Evolutionary conservation across 2,888 invertebrate species (phyloP).

Genomic region (Drosophila phalerata): DNA sequence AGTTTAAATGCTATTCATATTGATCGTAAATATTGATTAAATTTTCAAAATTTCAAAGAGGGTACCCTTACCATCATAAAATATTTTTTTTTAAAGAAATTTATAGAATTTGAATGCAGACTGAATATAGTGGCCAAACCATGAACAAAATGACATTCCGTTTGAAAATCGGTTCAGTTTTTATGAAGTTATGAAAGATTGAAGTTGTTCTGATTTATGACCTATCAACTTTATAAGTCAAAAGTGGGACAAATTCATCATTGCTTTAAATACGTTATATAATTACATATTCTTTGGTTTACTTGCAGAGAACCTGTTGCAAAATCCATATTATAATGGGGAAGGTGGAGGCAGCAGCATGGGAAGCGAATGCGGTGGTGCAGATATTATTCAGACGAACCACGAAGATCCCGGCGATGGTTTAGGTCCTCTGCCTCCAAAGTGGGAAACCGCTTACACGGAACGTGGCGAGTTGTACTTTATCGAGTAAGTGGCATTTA

Average conservation of each 20-base stretch:
- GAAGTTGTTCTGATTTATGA: too few relatives aligned
- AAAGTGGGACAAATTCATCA: background rate
- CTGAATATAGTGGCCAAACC: too few relatives aligned
- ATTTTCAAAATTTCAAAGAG: too few relatives aligned
- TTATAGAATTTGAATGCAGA: too few relatives aligned
- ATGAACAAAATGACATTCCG: too few relatives aligned
- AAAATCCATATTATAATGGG: slow-evolving; percentile 77
- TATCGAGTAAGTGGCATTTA: slow-evolving; percentile 92
- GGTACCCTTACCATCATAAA: too few relatives aligned
- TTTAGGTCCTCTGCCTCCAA: slow-evolving; percentile 95
- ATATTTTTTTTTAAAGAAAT: too few relatives aligned
- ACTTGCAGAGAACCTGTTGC: slow-evolving; percentile 77
- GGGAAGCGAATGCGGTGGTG: slow-evolving; percentile 71
- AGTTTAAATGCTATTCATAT: background rate
- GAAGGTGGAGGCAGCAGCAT: slow-evolving; percentile 72
- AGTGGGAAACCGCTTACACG: slow-evolving; percentile 99
- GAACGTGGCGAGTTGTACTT: slow-evolving; percentile 99
- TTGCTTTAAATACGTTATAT: background rate
- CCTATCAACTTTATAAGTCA: too few relatives aligned
- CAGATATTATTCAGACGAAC: slow-evolving; percentile 50
- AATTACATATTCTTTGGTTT: background rate
- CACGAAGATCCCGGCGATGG: slow-evolving; percentile 89
- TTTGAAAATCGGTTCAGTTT: too few relatives aligned
- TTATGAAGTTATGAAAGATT: too few relatives aligned
- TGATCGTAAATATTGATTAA: background rate